Evolutionary conservation across 1,140 invertebrate species (phyloP).

Genomic region (Cydia pomonella): DNA sequence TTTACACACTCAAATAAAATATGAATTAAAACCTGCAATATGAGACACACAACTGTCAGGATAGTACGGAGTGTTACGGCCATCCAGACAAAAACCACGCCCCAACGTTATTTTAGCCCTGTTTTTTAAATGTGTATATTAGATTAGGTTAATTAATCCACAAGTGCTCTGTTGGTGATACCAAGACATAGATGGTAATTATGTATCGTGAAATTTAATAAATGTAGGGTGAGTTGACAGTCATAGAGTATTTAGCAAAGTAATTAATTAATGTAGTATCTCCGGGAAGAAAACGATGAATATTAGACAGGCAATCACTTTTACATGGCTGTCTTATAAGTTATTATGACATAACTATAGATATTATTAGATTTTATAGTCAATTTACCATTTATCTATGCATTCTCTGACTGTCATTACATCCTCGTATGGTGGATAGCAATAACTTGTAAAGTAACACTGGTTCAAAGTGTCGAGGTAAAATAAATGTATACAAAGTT

Average conservation of each 20-base stretch:
- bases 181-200: constrained; percentile 7
- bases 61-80: background rate
- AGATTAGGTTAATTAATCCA: constrained; percentile 5
- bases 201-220: constrained; percentile 1
- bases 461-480: constrained; percentile 1
- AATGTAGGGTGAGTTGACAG: background rate
- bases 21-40: background rate
- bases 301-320: too few relatives aligned
- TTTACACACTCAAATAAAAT: too few relatives aligned
- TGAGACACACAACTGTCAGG: background rate
- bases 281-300: background rate
- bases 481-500: background rate
- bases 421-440: background rate
- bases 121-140: background rate
- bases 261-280: background rate
- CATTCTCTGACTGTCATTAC: background rate
- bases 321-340: background rate
- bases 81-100: background rate
- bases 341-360: background rate
- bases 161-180: constrained; percentile 18
- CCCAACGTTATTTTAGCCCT: background rate
- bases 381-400: background rate
- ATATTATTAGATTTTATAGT: constrained; percentile 15
- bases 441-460: background rate
- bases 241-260: background rate